These are phyloP conservation scores for Dicycla oo DNA, from an alignment of 2,888 invertebrate species.

Conservation along the genomic window DNA sequence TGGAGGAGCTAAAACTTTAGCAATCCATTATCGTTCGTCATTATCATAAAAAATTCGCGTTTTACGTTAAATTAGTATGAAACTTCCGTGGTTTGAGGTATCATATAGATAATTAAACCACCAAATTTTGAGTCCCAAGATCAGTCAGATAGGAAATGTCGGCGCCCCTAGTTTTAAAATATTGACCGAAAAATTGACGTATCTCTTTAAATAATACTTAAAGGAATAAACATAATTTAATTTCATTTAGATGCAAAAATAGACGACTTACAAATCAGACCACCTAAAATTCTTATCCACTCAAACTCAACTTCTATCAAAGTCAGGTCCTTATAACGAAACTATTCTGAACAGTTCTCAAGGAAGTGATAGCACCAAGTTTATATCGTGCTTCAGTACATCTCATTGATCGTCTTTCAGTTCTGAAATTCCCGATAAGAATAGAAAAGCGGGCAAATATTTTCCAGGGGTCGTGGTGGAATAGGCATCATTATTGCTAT, in stretches of 20 bases:
- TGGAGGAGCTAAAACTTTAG: not conserved
- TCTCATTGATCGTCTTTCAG: conserved; percentile 36
- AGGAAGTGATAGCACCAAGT: conserved; percentile 50
- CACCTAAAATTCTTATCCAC: conserved; percentile 16
- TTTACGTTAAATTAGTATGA: not conserved
- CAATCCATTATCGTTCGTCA: conserved; percentile 7
- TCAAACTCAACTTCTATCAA: conserved; percentile 20
- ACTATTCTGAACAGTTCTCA: conserved; percentile 39
- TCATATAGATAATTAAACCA: not conserved
- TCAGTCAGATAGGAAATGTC: not conserved
- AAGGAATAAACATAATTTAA: not conserved
- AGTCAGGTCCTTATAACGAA: conserved; percentile 20
- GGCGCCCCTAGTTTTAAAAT: not conserved
- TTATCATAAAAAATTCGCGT: not conserved
- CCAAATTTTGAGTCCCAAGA: not conserved
- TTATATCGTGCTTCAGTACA: conserved; percentile 36
- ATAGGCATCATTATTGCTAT: conserved; percentile 53
- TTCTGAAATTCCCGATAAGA: conserved; percentile 37
- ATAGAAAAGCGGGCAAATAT: conserved; percentile 43
- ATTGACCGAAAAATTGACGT: too few species aligned
- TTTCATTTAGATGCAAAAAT: not conserved
- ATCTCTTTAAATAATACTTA: too few species aligned
- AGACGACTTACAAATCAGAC: not conserved
- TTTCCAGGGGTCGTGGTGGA: conserved; percentile 32
- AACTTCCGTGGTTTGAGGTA: not conserved